Base-by-base conservation (phyloP, 2,113 vertebrate species). In the Calyptomena viridis region DNA sequence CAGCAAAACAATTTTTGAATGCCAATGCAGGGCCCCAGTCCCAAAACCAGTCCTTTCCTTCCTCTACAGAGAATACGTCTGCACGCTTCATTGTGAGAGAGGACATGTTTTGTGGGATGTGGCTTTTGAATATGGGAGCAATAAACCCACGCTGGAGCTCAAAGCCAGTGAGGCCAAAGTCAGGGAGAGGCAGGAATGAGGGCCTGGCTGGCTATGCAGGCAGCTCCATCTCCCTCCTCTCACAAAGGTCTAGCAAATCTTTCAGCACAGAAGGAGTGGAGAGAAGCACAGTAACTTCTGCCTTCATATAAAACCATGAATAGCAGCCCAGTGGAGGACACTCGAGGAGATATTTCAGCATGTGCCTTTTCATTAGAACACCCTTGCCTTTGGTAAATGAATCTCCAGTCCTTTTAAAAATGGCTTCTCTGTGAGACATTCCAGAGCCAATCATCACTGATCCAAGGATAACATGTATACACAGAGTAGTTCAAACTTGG, bases 31-130 rank as follows among this genome's bases (percentile, higher is more conserved):
- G 42, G 37, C n/a, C 23, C 12, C 64, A 47, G 66, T 42, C 69
- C 62, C 60, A 33, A 89, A 87, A 27, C 25, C 60, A 89, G n/a
- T 55, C 19, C 37, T 85, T 76, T 86, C 59, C 83, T 95, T 87
- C 88, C 44, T 44, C 75, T 59, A 2, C 2, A 28, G 33, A 68
- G 42, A 59, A n/a, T 13, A 25, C 5, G 16, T 49, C 49, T 86
- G 44, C 60, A 55, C 74, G 35, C 78, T 59, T 30, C 17, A 8
- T 15, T 0, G 0, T 46, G 9, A 5, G 3, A 77, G 52, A 73
- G 14, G 66, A 47, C 49, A 47, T 30, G 35, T 72, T 85, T 33
- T 60, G 44, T 59, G 58, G 64, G 53, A 72, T 0, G 5, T 44
- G 58, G 44, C 44, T 86, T 89, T 85, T 64, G 58, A 85, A 12